Evolutionary conservation across 2,888 invertebrate genomes (phyloP).

Genomic region (Eupithecia subfuscata): DNA sequence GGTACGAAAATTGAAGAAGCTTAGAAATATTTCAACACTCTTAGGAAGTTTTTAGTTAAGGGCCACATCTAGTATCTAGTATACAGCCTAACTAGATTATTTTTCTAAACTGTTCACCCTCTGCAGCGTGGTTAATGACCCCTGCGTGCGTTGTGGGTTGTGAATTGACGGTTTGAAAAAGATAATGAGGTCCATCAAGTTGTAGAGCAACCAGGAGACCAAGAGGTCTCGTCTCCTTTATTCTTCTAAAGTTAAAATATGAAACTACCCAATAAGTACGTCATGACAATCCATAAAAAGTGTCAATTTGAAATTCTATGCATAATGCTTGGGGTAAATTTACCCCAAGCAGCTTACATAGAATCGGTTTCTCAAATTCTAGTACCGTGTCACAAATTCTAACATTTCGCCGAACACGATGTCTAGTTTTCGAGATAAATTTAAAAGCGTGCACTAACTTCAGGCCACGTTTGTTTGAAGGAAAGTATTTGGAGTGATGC

Average conservation of each 20-base stretch:
- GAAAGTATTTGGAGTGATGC: slow-evolving; percentile 51
- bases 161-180: neutral
- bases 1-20: slow-evolving; percentile 18
- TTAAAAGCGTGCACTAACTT: slow-evolving; percentile 62
- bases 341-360: neutral
- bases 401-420: slow-evolving; percentile 63
- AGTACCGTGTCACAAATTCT: slow-evolving; percentile 40
- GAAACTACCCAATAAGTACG: neutral
- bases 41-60: neutral
- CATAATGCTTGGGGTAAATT: neutral
- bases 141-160: neutral
- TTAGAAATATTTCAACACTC: neutral
- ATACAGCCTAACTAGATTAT: neutral
- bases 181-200: neutral
- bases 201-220: neutral
- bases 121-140: neutral
- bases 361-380: neutral
- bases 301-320: neutral
- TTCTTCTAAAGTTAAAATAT: neutral
- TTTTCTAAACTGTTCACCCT: neutral
- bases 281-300: neutral
- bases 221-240: neutral
- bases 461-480: slow-evolving; percentile 63
- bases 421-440: slow-evolving; percentile 69
- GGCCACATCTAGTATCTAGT: neutral